Evolutionary conservation across 2,888 invertebrate species (phyloP), one percentile per base, ranked within the genome.

Genomic region (Ornithoptera alexandrae): DNA sequence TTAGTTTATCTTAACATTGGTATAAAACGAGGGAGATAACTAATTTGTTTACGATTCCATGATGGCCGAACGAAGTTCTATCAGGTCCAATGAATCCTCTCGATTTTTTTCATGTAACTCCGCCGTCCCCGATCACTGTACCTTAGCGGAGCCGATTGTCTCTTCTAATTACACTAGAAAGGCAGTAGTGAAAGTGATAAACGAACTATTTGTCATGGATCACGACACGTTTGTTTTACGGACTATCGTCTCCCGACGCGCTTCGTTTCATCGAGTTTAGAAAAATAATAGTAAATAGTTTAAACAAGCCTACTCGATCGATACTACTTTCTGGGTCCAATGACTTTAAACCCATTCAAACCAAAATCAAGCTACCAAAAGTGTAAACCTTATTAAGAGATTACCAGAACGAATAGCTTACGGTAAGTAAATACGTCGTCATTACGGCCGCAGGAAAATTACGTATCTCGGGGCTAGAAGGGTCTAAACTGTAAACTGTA

Each of bases 181-280:
- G 64, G 42, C 56, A 65, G 56, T 53, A 70, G 57, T 72, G 69
- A 71, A 70, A 71, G 65, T 69, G 57, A 60, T 62, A 30, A 68
- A 20, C 53, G 30, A 69, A 71, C 67, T 69, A 69, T 36, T 70
- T 64, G 50, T 65, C 53, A 67, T 62, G 67, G 67, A 67, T 62
- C 57, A 42, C 20, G 30, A 68, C 53, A 59, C 42, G 22, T 69
- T 57, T 65, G 68, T 46, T 66, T 62, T 65, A 65, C 24, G 46
- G 56, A 30, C 46, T 57, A 42, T 15, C 15, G 60, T 57, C 57
- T 7, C 62, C 58, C 18, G 62, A 24, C 1, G 5, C 20, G 56
- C n/a, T 20, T 6, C 56, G 20, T 20, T 20, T 56, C 46, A 2
- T 46, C 15, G 2, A 10, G 46, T 46, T 46, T 15, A 15, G 12